These are phyloP conservation scores for Blomia tropicalis DNA, from an alignment of 2,888 invertebrate species.

Conservation along the genomic window DNA sequence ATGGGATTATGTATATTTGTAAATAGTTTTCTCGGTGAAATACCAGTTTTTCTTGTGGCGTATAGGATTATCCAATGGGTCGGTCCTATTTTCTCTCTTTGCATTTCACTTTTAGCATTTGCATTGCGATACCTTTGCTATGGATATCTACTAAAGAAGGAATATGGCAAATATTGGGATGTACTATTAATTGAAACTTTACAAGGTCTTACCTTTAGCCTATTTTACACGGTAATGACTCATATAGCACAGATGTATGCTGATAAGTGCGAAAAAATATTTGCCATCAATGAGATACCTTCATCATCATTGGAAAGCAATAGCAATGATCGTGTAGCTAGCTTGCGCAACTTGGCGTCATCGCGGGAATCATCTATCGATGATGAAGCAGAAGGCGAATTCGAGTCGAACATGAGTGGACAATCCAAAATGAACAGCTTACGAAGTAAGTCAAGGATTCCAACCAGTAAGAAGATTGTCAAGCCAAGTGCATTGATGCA, in stretches of 20 bases:
- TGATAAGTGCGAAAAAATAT: background rate
- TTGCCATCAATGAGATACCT: background rate
- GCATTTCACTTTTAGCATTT: slow-evolving; percentile 59
- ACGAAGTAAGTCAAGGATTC: background rate
- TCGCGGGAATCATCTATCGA: background rate
- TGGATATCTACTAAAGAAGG: slow-evolving; percentile 45
- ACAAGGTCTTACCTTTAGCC: slow-evolving; percentile 72
- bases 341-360: background rate
- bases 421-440: slow-evolving; percentile 7
- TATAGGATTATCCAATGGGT: slow-evolving; percentile 57
- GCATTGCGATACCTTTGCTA: slow-evolving; percentile 65
- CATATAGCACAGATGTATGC: slow-evolving; percentile 24
- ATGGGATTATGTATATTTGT: slow-evolving; percentile 29
- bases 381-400: slow-evolving; percentile 1
- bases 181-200: slow-evolving; percentile 65
- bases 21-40: slow-evolving; percentile 30
- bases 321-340: background rate
- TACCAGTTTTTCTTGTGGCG: slow-evolving; percentile 35
- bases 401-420: slow-evolving; percentile 3
- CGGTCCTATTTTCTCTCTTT: slow-evolving; percentile 67
- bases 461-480: background rate
- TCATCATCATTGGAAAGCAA: background rate
- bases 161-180: slow-evolving; percentile 54
- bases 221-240: slow-evolving; percentile 49
- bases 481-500: slow-evolving; percentile 52